A percentile compares a stretch with the other conserved stretches of the same genome.
Evolutionary conservation across 2,888 invertebrate genomes (phyloP).

Genomic region (Sphaerophoria taeniata): DNA sequence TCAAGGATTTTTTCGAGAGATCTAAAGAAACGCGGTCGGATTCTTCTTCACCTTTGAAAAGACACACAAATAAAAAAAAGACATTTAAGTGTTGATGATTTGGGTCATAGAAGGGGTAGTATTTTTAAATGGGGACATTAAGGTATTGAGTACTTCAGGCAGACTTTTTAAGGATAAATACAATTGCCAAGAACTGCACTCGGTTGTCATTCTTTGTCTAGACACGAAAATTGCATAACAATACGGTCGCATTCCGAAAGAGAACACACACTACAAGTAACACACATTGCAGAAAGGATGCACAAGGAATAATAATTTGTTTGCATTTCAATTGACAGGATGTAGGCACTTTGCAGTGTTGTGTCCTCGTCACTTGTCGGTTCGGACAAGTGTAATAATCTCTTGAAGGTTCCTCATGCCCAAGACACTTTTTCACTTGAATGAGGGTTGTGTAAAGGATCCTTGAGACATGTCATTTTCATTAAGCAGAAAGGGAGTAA

Average conservation of each 20-base stretch:
- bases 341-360: slow-evolving; percentile 19
- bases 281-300: not conserved
- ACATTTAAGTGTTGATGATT: not conserved
- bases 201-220: slow-evolving; percentile 52
- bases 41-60: slow-evolving; percentile 80
- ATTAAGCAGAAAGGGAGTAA: slow-evolving; percentile 50
- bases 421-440: not conserved
- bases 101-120: no score
- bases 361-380: not conserved
- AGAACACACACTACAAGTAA: not conserved
- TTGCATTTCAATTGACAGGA: slow-evolving; percentile 35
- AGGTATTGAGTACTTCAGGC: no score
- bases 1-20: slow-evolving; percentile 90
- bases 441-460: slow-evolving; percentile 26
- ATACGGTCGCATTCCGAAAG: slow-evolving; percentile 31
- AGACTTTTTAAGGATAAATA: no score
- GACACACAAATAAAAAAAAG: slow-evolving; percentile 24
- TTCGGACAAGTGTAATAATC: slow-evolving; percentile 2
- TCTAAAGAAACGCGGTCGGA: slow-evolving; percentile 85
- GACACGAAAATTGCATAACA: slow-evolving; percentile 70
- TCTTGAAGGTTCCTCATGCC: not conserved
- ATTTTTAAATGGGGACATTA: no score
- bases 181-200: not conserved
- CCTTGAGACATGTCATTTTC: slow-evolving; percentile 60
- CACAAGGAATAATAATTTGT: not conserved